phyloP scores from a whole-genome alignment of 2,113 vertebrate species.

The Pelobates fuscus region DNA sequence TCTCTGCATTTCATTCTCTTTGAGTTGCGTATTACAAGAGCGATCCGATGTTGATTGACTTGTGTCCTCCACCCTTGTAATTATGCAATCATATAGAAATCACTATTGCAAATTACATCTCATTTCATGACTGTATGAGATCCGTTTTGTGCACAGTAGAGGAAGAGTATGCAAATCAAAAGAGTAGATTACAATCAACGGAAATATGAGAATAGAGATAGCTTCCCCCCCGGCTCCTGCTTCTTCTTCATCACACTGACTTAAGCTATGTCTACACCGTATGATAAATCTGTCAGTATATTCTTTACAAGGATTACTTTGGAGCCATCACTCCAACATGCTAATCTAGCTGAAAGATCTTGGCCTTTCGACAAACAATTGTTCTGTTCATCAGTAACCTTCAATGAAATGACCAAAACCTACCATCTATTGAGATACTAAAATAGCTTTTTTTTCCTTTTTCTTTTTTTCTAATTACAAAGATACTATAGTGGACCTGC shows the following conservation, averaged over 20 bases:
- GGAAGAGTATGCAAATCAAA: not conserved
- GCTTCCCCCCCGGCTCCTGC: not conserved
- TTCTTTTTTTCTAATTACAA: constrained; percentile 18
- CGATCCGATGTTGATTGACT: not conserved
- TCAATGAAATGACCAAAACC: constrained; percentile 10
- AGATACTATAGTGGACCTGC: not conserved
- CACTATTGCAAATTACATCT: not conserved
- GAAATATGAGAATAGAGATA: not conserved
- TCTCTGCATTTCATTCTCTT: no score
- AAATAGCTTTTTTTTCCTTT: not conserved
- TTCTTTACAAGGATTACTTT: constrained; percentile 4
- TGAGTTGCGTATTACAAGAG: not conserved
- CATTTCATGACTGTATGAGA: not conserved
- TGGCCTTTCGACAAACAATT: constrained; percentile 22
- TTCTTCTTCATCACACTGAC: not conserved
- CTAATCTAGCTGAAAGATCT: constrained; percentile 37
- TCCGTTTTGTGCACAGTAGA: not conserved
- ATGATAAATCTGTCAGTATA: constrained; percentile 9
- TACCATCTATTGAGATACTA: constrained; percentile 6
- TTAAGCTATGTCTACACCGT: constrained; percentile 3
- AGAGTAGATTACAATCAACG: constrained; percentile 8
- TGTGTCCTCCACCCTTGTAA: not conserved
- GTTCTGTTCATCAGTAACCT: constrained; percentile 32
- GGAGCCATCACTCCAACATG: constrained; percentile 19
- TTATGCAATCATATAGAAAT: not conserved